Conservation (phyloP, 2,888 invertebrate species). For the Oligia latruncula region DNA sequence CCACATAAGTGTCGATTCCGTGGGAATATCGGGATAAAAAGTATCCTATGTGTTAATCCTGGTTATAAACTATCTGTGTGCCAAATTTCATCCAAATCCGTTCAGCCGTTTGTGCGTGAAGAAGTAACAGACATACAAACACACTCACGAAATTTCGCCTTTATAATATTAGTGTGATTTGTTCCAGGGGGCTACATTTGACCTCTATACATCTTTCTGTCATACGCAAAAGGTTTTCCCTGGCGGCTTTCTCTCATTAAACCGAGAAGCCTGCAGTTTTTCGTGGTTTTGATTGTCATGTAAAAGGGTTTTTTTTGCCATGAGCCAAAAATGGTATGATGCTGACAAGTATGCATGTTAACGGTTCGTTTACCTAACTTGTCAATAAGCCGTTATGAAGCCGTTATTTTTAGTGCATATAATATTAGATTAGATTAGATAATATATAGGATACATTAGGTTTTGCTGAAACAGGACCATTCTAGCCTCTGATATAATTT, state of each 20-base stretch:
- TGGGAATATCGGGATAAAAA: no score
- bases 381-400: neutral
- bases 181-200: slow-evolving; percentile 30
- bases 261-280: slow-evolving; percentile 22
- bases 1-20: no score
- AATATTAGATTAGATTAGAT: no score
- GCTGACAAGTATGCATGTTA: neutral
- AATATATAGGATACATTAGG: neutral
- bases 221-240: slow-evolving; percentile 55
- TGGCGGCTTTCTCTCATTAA: slow-evolving; percentile 48
- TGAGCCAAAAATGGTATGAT: neutral
- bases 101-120: no score
- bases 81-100: no score
- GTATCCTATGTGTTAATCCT: no score
- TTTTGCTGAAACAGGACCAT: neutral
- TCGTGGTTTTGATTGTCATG: slow-evolving; percentile 7
- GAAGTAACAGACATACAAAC: no score
- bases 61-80: no score
- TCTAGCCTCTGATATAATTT: neutral
- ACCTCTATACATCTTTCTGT: slow-evolving; percentile 47
- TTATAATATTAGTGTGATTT: slow-evolving; percentile 4
- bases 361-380: neutral
- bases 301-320: slow-evolving; percentile 3
- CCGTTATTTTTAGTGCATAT: neutral
- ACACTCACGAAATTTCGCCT: no score